These are phyloP conservation scores for Paedocypris sp. DNA, from an alignment of 2,113 vertebrate genomes.

Conservation along the genomic window DNA sequence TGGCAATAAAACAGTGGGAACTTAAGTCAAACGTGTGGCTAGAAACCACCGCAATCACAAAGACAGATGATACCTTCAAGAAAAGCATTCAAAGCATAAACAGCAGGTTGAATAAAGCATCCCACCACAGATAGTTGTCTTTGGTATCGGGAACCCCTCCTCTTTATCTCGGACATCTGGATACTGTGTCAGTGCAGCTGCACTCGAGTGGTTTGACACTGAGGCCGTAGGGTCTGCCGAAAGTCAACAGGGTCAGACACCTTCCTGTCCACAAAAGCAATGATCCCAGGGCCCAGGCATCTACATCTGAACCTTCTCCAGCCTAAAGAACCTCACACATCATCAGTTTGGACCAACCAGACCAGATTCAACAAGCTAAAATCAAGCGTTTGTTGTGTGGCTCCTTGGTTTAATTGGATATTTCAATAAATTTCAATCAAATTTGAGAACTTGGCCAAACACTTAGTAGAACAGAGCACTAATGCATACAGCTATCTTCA, in stretches of 20 bases:
- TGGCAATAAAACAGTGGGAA: constrained; percentile 35
- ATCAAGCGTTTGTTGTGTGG: not conserved
- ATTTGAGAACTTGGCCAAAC: too few relatives aligned
- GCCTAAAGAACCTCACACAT: constrained; percentile 9
- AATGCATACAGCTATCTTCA: too few relatives aligned
- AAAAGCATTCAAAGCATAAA: constrained; percentile 5
- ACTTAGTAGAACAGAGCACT: too few relatives aligned
- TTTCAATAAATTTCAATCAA: not conserved
- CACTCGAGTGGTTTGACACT: constrained; percentile 36
- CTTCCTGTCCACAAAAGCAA: constrained; percentile 37
- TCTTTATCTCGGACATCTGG: constrained; percentile 41
- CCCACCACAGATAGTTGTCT: constrained; percentile 4
- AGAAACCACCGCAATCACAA: constrained; percentile 22
- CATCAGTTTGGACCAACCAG: constrained; percentile 13
- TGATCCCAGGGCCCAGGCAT: constrained; percentile 33
- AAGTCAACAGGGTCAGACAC: constrained; percentile 44
- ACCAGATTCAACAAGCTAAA: not conserved
- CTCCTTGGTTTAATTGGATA: not conserved
- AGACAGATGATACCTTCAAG: constrained; percentile 29
- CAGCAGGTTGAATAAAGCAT: not conserved
- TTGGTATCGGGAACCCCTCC: not conserved
- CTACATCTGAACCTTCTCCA: constrained; percentile 16
- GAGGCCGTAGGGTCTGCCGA: constrained; percentile 37
- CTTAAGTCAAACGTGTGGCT: not conserved
- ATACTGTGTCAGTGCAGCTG: constrained; percentile 46